A percentile compares a stretch with the other conserved stretches of the same genome.
Conservation (phyloP, 2,113 vertebrate genomes). For the Butorides virescens region DNA sequence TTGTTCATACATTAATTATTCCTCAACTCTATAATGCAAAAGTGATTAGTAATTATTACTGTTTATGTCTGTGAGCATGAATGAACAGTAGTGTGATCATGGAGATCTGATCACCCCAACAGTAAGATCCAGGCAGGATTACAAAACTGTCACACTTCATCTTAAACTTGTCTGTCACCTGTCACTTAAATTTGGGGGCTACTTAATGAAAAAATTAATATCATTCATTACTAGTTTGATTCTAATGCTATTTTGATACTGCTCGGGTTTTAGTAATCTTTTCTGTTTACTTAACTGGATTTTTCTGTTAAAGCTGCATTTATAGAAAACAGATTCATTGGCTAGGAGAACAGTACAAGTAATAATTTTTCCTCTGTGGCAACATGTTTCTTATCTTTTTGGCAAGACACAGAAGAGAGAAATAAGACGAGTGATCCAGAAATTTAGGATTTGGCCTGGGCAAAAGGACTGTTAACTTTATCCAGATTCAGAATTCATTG, state of each 20-base stretch:
- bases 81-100: not conserved
- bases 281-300: not conserved
- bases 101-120: not conserved
- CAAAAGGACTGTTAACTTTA: not conserved
- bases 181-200: not conserved
- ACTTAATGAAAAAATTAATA: not conserved
- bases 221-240: not conserved
- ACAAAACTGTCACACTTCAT: not conserved
- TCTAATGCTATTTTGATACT: not conserved
- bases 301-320: slow-evolving; percentile 16
- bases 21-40: not conserved
- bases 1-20: not conserved
- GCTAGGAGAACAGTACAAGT: not conserved
- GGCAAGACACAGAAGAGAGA: not conserved
- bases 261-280: not conserved
- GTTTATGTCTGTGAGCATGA: not conserved
- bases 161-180: not conserved
- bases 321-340: not conserved
- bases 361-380: not conserved
- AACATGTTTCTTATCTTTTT: not conserved
- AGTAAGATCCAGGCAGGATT: not conserved
- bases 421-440: not conserved
- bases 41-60: not conserved
- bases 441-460: not conserved
- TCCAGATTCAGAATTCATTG: not conserved